Base-by-base conservation (phyloP, 1,140 invertebrate species). In the Papilio xuthus region DNA sequence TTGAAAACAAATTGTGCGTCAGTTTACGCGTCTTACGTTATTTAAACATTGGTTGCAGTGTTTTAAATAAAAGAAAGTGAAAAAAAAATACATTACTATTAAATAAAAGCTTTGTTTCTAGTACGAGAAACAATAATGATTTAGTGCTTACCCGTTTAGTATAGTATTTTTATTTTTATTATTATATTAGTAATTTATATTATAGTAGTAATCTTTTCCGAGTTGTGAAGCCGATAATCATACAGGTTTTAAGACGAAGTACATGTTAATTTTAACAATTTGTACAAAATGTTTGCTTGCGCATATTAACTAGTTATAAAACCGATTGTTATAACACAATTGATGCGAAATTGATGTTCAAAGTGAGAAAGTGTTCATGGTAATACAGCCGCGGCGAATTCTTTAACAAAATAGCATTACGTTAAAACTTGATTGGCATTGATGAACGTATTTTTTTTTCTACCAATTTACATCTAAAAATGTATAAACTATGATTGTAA, bases 311-410 rank as follows among this genome's bases (percentile, higher is more conserved):
- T 53, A 37, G 2, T 3, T 37, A 37, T 56, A 75, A 37, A 20
- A 41, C n/a, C 71, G 37, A 63, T 18, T 75, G 56, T 63, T 13
- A 60, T 79, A 60, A 70, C 74, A 73, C 69, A 60, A 78, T 77
- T 85, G 81, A 85, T 85, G 86, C 84, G 86, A 85, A 82, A 84
- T 87, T 85, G 79, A 84, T 84, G 83, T 82, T 47, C 60, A 79
- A 63, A 73, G 9, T 79, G 74, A 60, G 79, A 78, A 81, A 79
- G 74, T 81, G 63, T 80, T 80, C 63, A 81, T 83, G 50, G 80
- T 80, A 80, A 44, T 71, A 71, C 77, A 56, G 69, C 70, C 69
- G 71, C 63, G 37, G 79, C 79, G 73, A 83, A 81, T 80, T 83
- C 70, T 78, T 53, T 44, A 50, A 81, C 72, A 75, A 76, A 44